Base-by-base conservation (phyloP, 2,888 invertebrate species). In the Stegophylla sp. region DNA sequence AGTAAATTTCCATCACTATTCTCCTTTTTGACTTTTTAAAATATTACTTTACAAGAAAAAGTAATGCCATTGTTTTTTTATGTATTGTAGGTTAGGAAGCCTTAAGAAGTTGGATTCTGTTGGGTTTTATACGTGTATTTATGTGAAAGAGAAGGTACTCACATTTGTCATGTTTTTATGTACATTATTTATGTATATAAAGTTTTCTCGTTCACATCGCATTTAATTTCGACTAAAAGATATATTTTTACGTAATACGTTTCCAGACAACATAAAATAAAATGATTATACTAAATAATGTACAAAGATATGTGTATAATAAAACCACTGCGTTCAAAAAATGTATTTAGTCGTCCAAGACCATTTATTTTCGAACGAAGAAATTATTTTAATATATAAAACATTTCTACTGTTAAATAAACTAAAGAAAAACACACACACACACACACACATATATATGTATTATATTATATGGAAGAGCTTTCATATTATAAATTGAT, bases 401-500 rank as follows among this genome's bases (percentile, higher is more conserved):
- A 76, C 75, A 53, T 76, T 43, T 51, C 53, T 43, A 66, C 51
- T n/a, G 51, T 76, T 26, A 26, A 53, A 53, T 45, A 45, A 73
- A 73, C n/a, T 41, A 26, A 43, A 61, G 20, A 26, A 23, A 41
- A 51, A 34, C 51, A 28, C 28, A 48, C 43, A 45, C 34, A 59
- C 13, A n/a, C n/a, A n/a, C n/a, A n/a, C n/a, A 51, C 2, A 2
- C 9, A 17, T 61, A 7, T 17, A 61, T 61, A 20, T 20, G 23
- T 53, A 53, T 53, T 34, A 7, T 7, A 34, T 34, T 34, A 7
- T 34, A 34, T 34, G 15, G 4, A 61, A 48, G 53, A 73, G 45
- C 73, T 73, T 61, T 48, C n/a, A 45, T 61, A 73, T n/a, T n/a
- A 73, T 73, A 73, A 59, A 73, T 73, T 73, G 26, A 61, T 61